These are phyloP conservation scores for Andrena bicolor DNA, from an alignment of 2,888 invertebrate species.

Conservation along the genomic window DNA sequence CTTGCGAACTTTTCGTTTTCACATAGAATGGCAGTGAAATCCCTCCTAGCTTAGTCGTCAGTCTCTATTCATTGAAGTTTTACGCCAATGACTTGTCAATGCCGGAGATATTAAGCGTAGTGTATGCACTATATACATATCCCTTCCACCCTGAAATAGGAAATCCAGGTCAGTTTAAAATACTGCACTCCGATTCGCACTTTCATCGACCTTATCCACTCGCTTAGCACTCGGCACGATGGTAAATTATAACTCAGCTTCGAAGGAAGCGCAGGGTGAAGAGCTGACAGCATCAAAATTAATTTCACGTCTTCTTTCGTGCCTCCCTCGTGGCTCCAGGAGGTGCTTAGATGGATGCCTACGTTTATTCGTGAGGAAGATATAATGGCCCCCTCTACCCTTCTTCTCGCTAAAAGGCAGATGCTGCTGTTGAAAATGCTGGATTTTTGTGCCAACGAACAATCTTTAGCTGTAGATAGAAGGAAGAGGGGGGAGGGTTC, in stretches of 20 bases:
- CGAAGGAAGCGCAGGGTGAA: background rate
- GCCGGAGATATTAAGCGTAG: background rate
- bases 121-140: background rate
- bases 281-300: slow-evolving; percentile 60
- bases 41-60: background rate
- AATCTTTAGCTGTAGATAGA: slow-evolving; percentile 36
- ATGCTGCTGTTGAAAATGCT: slow-evolving; percentile 48
- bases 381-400: slow-evolving; percentile 49
- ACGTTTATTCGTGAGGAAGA: slow-evolving; percentile 61
- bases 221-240: slow-evolving; percentile 42
- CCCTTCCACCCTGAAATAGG: background rate
- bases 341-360: slow-evolving; percentile 50
- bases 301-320: slow-evolving; percentile 62
- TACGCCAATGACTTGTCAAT: slow-evolving; percentile 8
- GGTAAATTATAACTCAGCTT: slow-evolving; percentile 58
- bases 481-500: background rate
- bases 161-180: slow-evolving; percentile 59
- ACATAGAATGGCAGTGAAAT: background rate
- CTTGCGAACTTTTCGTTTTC: background rate
- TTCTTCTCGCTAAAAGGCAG: slow-evolving; percentile 16
- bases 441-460: slow-evolving; percentile 44
- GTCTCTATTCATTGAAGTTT: slow-evolving; percentile 1
- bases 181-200: slow-evolving; percentile 48
- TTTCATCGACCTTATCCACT: slow-evolving; percentile 54
- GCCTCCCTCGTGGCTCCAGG: slow-evolving; percentile 30